Conservation (phyloP, 2,888 invertebrate species). For the Athalia cordata region DNA sequence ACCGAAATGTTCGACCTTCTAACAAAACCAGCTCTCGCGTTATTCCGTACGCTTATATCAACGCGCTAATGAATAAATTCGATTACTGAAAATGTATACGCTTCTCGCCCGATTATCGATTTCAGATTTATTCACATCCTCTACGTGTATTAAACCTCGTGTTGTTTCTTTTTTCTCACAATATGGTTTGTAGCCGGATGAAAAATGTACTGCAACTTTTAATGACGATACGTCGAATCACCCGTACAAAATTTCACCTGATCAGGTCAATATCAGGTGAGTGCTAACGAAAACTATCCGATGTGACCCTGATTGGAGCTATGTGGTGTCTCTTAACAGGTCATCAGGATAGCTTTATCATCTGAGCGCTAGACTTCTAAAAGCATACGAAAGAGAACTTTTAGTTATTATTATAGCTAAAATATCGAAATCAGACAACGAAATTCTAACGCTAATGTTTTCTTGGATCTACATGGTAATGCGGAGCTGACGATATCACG, state of each 20-base stretch:
- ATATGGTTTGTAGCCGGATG: neutral
- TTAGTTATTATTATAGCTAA: too few species aligned
- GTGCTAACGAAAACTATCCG: too few species aligned
- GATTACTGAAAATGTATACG: constrained; percentile 31
- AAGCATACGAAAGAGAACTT: too few species aligned
- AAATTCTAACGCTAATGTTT: neutral
- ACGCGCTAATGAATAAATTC: constrained; percentile 39
- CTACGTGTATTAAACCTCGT: neutral
- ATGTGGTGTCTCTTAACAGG: too few species aligned
- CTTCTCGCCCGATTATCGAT: constrained; percentile 23
- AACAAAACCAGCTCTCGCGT: constrained; percentile 16
- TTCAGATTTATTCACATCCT: constrained; percentile 32
- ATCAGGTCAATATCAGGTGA: too few species aligned
- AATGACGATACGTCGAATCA: too few species aligned
- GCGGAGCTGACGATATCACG: neutral
- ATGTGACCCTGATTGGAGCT: too few species aligned
- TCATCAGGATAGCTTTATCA: too few species aligned
- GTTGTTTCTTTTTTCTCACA: constrained; percentile 17
- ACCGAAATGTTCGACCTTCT: constrained; percentile 21
- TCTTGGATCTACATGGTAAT: neutral
- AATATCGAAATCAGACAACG: neutral
- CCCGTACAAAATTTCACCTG: too few species aligned
- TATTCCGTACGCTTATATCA: constrained; percentile 24
- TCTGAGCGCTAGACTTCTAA: too few species aligned
- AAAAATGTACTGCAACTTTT: too few species aligned